Evolutionary conservation across 2,888 invertebrate genomes (phyloP), one percentile per base, ranked within the genome.

Genomic region (Chironomus tentans): DNA sequence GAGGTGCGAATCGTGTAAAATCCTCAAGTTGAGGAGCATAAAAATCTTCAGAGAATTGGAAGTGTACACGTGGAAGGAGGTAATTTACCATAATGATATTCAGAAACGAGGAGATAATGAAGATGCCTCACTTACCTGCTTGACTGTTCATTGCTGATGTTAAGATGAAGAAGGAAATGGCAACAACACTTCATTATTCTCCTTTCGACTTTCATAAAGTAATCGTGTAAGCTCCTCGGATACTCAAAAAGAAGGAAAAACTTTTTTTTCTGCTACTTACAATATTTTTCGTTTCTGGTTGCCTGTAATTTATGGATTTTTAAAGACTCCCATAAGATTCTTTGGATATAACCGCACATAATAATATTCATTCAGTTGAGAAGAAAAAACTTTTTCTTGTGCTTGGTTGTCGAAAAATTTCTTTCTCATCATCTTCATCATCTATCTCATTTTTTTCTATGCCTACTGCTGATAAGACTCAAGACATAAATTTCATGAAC

Each of bases 401-500:
- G n/a, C n/a, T n/a, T n/a, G n/a, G n/a, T n/a, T n/a, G n/a, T n/a
- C n/a, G n/a, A n/a, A n/a, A n/a, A n/a, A n/a, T 50, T 18, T 15
- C 18, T 18, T 56, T 56, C 56, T 56, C 38, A 10, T 38, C 38
- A 38, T 38, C 38, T 38, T 38, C 38, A 38, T 38, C 38, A 38
- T 38, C 18, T 15, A 15, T 3, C 56, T 56, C 15, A 56, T 15
- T 56, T 15, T 15, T 56, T 15, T n/a, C 56, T 10, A 38, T 38
- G 56, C 56, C n/a, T 15, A 18, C 15, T 15, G 18, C 65, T 56
- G 72, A 72, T 72, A 72, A 61, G 10, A 61, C 18, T 12, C 22
- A 47, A 61, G 56, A 72, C 56, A 72, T 72, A 72, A 72, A 72
- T 72, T 72, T 72, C 56, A 22, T 24, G 65, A 65, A 65, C 46